Evolutionary conservation across 2,888 invertebrate species (phyloP).

Genomic region (Pachydiplax longipennis): DNA sequence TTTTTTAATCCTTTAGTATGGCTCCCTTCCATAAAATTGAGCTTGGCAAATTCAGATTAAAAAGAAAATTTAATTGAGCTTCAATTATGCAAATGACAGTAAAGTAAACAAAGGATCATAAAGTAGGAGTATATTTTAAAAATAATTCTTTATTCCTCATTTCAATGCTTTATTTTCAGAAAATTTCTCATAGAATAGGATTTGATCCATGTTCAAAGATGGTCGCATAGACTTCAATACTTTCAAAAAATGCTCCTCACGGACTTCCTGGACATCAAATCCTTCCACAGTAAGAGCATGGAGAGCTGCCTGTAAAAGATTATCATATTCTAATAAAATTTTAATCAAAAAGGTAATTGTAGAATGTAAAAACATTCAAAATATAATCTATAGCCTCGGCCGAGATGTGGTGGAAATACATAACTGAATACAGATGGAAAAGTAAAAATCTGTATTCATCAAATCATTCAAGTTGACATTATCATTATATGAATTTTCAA

Average conservation of each 20-base stretch:
- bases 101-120: no score
- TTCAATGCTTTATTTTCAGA: neutral
- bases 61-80: no score
- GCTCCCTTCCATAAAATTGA: no score
- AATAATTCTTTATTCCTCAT: neutral
- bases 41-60: no score
- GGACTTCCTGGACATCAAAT: constrained; percentile 56
- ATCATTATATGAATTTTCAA: constrained; percentile 48
- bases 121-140: no score
- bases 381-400: no score
- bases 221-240: constrained; percentile 59
- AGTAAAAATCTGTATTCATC: no score
- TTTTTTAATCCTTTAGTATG: no score
- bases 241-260: constrained; percentile 57
- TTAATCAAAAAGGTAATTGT: neutral
- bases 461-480: constrained; percentile 16
- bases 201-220: constrained; percentile 59
- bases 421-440: no score
- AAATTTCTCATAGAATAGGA: constrained; percentile 50
- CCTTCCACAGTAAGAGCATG: constrained; percentile 65
- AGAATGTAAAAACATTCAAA: neutral
- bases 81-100: no score
- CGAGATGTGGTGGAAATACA: no score
- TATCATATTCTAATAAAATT: neutral
- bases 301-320: constrained; percentile 64